phyloP scores from a whole-genome alignment of 2,888 invertebrate species.

The Heteropelma amictum region DNA sequence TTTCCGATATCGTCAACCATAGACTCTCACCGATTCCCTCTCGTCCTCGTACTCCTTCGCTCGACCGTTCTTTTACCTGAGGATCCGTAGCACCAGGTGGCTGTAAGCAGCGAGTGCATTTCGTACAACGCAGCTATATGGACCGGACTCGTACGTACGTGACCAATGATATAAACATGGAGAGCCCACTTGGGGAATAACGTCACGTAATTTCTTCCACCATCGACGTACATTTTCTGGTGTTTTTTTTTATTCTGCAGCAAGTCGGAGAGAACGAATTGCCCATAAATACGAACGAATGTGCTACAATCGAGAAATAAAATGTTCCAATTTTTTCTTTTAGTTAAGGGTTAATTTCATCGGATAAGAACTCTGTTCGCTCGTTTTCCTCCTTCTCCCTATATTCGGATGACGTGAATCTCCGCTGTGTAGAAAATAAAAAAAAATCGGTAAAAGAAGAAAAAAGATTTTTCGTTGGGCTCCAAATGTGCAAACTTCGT shows the following conservation, averaged over 20 bases:
- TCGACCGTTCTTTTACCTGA: slow-evolving; percentile 35
- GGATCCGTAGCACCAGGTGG: slow-evolving; percentile 40
- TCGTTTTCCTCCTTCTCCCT: not conserved
- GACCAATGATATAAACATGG: slow-evolving; percentile 23
- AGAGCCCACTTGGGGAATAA: slow-evolving; percentile 40
- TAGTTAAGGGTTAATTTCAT: not conserved
- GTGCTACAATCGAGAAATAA: not conserved
- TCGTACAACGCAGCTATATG: not conserved
- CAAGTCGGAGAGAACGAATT: not conserved
- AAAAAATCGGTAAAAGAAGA: too few species aligned
- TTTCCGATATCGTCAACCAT: slow-evolving; percentile 10
- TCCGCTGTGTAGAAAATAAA: too few species aligned
- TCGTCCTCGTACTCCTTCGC: slow-evolving; percentile 33
- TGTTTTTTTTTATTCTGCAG: not conserved
- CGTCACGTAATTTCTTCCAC: slow-evolving; percentile 34
- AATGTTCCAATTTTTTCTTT: not conserved
- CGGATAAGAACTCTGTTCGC: not conserved
- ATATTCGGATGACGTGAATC: not conserved
- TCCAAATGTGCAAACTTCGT: not conserved
- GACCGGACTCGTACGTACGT: slow-evolving; percentile 9
- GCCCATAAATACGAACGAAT: slow-evolving; percentile 12
- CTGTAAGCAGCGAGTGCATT: not conserved
- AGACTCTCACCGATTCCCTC: slow-evolving; percentile 8
- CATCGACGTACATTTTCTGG: not conserved
- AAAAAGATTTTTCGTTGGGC: not conserved